Evolutionary conservation across 2,888 invertebrate species (phyloP).

Genomic region (Caenorhabditis drosophilae): DNA sequence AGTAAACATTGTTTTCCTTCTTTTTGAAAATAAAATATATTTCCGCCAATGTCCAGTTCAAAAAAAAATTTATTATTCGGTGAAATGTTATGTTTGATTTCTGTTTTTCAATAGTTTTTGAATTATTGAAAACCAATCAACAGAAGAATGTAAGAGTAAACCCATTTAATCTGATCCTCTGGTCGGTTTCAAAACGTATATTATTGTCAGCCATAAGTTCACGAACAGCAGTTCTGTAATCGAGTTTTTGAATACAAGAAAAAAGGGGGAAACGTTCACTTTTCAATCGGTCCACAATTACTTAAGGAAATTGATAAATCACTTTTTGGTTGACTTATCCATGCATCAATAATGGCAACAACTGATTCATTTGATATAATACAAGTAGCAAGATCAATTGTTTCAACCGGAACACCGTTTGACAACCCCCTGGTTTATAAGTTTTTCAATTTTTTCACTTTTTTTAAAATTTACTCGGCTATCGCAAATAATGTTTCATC

Average conservation of each 20-base stretch:
- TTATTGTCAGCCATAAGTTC: constrained; percentile 7
- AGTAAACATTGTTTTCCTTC: too few relatives aligned
- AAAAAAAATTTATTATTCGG: too few relatives aligned
- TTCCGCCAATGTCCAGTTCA: too few relatives aligned
- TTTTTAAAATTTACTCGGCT: constrained; percentile 29
- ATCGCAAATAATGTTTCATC: constrained; percentile 48
- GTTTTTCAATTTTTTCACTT: too few relatives aligned
- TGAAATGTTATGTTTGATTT: too few relatives aligned
- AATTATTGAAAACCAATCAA: too few relatives aligned
- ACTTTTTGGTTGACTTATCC: constrained; percentile 23
- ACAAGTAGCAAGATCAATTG: constrained; percentile 47
- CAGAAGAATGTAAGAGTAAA: constrained; percentile 10
- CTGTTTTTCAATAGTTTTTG: too few relatives aligned
- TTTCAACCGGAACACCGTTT: constrained; percentile 33
- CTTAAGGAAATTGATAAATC: constrained; percentile 45
- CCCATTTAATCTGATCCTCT: constrained; percentile 2
- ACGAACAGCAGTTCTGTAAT: constrained; percentile 16
- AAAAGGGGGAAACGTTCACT: neutral
- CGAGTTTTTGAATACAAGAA: neutral
- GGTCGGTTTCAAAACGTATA: constrained; percentile 10
- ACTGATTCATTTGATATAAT: constrained; percentile 26
- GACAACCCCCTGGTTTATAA: constrained; percentile 27
- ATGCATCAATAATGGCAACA: constrained; percentile 24
- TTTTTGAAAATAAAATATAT: too few relatives aligned
- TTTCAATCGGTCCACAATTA: constrained; percentile 30